Evolutionary conservation across 1,140 invertebrate species (phyloP).

Genomic region (Caenorhabditis remanei): DNA sequence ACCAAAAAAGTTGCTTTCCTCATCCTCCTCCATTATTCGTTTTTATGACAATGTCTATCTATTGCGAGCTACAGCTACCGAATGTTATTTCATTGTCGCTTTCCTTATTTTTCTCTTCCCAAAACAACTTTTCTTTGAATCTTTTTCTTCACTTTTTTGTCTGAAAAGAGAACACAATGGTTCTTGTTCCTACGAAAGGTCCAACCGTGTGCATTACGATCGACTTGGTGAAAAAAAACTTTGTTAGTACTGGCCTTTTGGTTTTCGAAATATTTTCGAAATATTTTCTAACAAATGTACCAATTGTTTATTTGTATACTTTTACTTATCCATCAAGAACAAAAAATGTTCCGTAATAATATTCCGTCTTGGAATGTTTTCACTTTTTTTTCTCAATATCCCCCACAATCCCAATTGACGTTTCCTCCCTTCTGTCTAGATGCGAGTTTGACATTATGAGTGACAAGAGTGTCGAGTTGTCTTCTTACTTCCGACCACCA

Average conservation of each 20-base stretch:
- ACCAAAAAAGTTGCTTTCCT: neutral
- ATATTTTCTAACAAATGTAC: neutral
- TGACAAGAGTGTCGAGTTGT: conserved; percentile 36
- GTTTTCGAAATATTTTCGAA: neutral
- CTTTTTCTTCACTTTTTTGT: conserved; percentile 20
- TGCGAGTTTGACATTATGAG: conserved; percentile 53
- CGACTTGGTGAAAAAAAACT: neutral
- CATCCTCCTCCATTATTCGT: conserved; percentile 28
- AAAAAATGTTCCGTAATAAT: neutral
- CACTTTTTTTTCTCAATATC: neutral
- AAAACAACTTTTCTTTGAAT: conserved; percentile 25
- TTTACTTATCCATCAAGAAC: neutral
- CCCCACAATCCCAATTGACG: conserved; percentile 26
- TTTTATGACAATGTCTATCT: neutral
- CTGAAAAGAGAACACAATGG: conserved; percentile 57
- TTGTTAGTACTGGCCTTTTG: neutral
- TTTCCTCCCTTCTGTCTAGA: conserved; percentile 24
- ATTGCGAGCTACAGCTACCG: neutral
- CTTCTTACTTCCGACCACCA: neutral
- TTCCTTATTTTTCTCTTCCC: conserved; percentile 38
- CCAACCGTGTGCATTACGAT: conserved; percentile 53
- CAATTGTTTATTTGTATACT: neutral
- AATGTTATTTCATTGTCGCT: conserved; percentile 52
- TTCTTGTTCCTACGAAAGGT: conserved; percentile 32
- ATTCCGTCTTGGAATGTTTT: neutral